Conservation (phyloP, 2,797 vertebrate genomes). For the Mormyrus proboscirostris region DNA sequence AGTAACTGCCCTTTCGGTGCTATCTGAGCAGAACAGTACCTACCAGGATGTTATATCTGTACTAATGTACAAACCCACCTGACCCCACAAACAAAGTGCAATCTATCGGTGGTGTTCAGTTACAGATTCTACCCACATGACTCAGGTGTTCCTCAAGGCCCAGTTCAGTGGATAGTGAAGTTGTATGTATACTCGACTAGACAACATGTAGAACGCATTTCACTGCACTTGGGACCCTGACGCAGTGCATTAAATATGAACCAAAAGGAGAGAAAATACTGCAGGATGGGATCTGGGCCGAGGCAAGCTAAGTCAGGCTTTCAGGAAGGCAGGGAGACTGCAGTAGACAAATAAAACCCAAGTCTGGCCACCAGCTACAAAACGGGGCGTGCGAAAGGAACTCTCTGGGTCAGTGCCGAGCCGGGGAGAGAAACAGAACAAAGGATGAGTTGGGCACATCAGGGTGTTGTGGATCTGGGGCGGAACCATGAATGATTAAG, state of each 20-base stretch:
- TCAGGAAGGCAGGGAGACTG: not conserved
- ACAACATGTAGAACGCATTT: not conserved
- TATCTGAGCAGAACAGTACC: not conserved
- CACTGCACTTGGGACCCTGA: not conserved
- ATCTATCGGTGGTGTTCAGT: not conserved
- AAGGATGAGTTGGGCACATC: not conserved
- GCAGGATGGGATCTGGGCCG: not conserved
- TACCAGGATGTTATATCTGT: not conserved
- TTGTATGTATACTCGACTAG: not conserved
- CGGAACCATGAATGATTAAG: not conserved
- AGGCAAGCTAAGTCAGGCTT: not conserved
- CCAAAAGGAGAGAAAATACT: not conserved
- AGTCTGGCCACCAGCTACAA: not conserved
- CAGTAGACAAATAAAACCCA: not conserved
- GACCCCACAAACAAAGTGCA: not conserved
- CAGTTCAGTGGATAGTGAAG: not conserved
- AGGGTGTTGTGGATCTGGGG: not conserved
- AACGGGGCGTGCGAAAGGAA: not conserved
- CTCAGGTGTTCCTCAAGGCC: not conserved
- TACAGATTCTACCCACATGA: not conserved
- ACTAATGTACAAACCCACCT: not conserved
- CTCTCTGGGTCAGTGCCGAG: not conserved
- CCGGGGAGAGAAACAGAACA: not conserved
- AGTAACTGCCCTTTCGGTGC: not conserved
- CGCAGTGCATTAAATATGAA: constrained; percentile 4